Base-by-base conservation (phyloP, 2,888 invertebrate species). In the Ditula angustiorana region DNA sequence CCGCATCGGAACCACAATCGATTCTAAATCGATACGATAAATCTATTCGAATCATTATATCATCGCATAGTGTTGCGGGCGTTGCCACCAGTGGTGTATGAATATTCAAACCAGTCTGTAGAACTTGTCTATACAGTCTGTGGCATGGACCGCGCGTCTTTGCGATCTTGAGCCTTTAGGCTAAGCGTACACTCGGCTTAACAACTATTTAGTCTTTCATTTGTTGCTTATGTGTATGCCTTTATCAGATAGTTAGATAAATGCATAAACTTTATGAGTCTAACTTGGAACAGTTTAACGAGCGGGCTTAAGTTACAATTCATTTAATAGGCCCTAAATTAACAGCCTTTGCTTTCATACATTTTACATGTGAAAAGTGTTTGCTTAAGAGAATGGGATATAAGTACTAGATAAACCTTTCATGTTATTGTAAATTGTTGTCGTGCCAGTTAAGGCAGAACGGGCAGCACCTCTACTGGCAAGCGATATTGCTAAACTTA, bases 1-100 rank as follows among this genome's bases (percentile, higher is more conserved):
- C 64, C 66, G 66, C 69, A 70, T 68, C 61, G 61, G 26, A 53
- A 61, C 23, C 19, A 63, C 57, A 63, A 74, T 77, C 74, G 71
- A 74, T 73, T 75, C 71, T 70, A 67, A 74, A 73, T 73, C 68
- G 69, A 66, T 64, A 65, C 73, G 75, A 85, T 87, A 85, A 85
- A 87, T 87, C 85, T 81, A 79, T 81, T 79, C 79, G 77, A 73
- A 71, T 78, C 79, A 85, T 88, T 87, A 89, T 88, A 89, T 90
- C 90, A 89, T 85, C 83, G 83, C 80, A 80, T 80, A 79, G 80
- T 77, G 78, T 68, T 71, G 79, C 79, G 86, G 86, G 73, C 87
- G 78, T 83, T 84, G 85, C 71, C 83, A 74, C 72, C 69, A 70
- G 62, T 67, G 53, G 47, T 60, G 65, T 60, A 60, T 65, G 60